Evolutionary conservation across 2,888 invertebrate genomes (phyloP).

Genomic region (Troides oblongomaculatus): DNA sequence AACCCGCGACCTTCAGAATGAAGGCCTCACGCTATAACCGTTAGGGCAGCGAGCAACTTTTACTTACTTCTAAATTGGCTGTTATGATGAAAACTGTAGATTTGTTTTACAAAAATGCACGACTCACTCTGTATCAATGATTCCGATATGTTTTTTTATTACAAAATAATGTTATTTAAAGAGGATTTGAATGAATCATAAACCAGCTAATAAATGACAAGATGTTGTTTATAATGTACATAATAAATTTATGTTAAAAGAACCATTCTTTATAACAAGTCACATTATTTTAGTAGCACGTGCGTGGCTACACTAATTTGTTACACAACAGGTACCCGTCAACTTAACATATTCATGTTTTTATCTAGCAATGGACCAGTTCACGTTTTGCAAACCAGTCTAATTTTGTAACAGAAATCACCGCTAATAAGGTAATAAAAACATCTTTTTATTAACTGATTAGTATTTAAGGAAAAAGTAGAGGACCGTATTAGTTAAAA

Average conservation of each 20-base stretch:
- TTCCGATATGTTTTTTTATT: too few species aligned
- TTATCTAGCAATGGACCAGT: constrained; percentile 22
- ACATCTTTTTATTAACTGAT: not conserved
- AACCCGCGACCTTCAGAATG: too few species aligned
- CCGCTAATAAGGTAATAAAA: not conserved
- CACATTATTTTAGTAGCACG: constrained; percentile 14
- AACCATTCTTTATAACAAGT: not conserved
- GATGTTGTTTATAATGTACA: constrained; percentile 44
- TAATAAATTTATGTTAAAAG: constrained; percentile 19
- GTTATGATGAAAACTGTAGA: too few species aligned
- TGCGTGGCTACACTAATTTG: constrained; percentile 16
- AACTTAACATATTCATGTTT: constrained; percentile 12
- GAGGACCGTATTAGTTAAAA: not conserved
- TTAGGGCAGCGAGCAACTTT: too few species aligned
- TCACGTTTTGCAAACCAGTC: constrained; percentile 8
- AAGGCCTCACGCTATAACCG: too few species aligned
- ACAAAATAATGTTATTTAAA: too few species aligned
- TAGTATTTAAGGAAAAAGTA: not conserved
- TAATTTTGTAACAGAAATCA: constrained; percentile 3
- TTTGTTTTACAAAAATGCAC: too few species aligned
- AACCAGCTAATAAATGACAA: not conserved
- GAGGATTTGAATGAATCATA: too few species aligned
- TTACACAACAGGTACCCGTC: constrained; percentile 11
- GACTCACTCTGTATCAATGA: too few species aligned
- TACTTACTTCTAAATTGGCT: too few species aligned